Base-by-base conservation (phyloP, 2,888 invertebrate genomes). In the Drosophila buzzatii region DNA sequence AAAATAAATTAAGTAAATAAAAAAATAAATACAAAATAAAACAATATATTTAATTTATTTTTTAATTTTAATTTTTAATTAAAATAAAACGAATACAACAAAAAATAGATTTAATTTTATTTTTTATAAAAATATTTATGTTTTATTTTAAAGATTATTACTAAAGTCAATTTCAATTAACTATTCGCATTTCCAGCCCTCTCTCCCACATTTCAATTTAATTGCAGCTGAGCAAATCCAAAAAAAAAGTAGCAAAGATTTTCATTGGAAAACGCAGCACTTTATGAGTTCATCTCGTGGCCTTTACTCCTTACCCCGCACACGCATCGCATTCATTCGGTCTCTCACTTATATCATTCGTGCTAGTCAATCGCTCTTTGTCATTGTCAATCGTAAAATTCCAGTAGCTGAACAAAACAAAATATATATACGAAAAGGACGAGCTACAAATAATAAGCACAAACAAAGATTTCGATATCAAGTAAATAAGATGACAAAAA, bases 391-490 rank as follows among this genome's bases (percentile, higher is more conserved):
- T 83, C 88, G 88, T 82, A 82, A 85, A 82, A 73, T 76, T 57
- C 70, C 66, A 71, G 70, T 58, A 69, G 47, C 45, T 35, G 33
- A 57, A 44, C n/a, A 55, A 41, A 27, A 55, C 44, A 41, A 55
- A 52, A 27, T 37, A 52, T 20, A 35, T n/a, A 55, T 41, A 27
- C 31, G 41, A 31, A 68, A 86, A 72, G 70, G 63, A 75, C 59
- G 44, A 72, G 74, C 83, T 75, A 75, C 85, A 82, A 84, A 85
- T 82, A 84, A 88, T 88, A 88, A 84, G 81, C 75, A 72, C 83
- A 84, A 84, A 84, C 89, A 88, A 84, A 88, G 89, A 84, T 85
- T 88, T 77, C 86, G 89, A 88, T 88, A 88, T 85, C 85, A 52
- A 74, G 84, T 78, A 83, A 83, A 83, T 81, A 83, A 81, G 81